Conservation (phyloP, 2,888 invertebrate genomes). For the Axea sp. region DNA sequence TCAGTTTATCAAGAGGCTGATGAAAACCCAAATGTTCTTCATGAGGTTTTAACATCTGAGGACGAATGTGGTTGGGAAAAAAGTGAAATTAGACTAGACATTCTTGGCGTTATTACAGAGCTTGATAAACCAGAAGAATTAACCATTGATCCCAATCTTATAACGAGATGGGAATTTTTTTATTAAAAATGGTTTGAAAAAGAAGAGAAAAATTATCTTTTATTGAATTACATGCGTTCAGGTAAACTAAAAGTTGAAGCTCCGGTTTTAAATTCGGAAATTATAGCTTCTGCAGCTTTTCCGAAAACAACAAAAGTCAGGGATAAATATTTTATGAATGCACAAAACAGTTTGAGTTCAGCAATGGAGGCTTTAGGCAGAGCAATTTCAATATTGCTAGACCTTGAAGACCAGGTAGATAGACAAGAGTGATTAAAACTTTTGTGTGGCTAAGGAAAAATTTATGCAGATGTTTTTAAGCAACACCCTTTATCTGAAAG, state of each 20-base stretch:
- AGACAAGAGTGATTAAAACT: slow-evolving; percentile 1
- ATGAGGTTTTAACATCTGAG: neutral
- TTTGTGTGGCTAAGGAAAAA: slow-evolving; percentile 13
- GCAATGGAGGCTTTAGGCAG: neutral
- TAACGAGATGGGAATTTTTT: neutral
- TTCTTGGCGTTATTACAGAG: neutral
- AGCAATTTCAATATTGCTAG: neutral
- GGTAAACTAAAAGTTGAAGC: neutral
- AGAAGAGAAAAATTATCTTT: neutral
- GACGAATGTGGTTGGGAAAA: too few relatives aligned
- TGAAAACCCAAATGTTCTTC: neutral
- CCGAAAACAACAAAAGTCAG: neutral
- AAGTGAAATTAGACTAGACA: neutral
- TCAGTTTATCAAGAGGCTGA: too few relatives aligned
- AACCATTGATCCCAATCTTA: neutral
- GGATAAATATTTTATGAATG: neutral
- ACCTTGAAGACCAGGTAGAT: neutral
- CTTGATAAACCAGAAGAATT: neutral
- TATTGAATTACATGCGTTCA: neutral
- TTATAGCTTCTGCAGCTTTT: neutral
- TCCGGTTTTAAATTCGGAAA: neutral
- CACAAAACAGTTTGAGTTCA: neutral
- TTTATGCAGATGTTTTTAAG: slow-evolving; percentile 8
- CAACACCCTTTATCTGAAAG: slow-evolving; percentile 23
- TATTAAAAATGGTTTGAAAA: neutral